Evolutionary conservation across 2,113 vertebrate species (phyloP), one percentile per base, ranked within the genome.

Genomic region (Picathartes gymnocephalus): DNA sequence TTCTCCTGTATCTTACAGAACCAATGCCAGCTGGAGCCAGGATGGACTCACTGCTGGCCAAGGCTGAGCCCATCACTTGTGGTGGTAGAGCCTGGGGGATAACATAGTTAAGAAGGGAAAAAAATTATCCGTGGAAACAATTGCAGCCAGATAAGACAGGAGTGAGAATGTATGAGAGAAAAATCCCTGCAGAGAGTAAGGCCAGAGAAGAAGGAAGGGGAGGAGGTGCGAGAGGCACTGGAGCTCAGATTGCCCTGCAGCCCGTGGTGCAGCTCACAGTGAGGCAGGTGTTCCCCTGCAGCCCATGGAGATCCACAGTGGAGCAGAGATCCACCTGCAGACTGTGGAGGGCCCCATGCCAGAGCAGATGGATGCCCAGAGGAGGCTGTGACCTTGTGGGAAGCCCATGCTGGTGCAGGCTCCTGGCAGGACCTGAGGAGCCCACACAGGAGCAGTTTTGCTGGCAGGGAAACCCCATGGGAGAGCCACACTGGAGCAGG

Each of bases 141-240:
- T 19, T 61, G 19, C 19, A 73, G 60, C 25, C 47, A 86, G 53
- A 3, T 74, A 39, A 73, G 37, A 66, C 10, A 11, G 13, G 33
- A 74, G 11, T 45, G n/a, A 60, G n/a, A 74, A 53, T 15, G 25
- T 31, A 9, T 30, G 15, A 54, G 16, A 68, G 60, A 28, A 81
- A 81, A 47, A 68, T 28, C 47, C 23, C 50, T 68, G 53, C 53
- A 60, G 45, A 54, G n/a, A 35, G 35, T 30, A 66, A 66, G 45
- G 25, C 31, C 60, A 54, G 47, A 47, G 60, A 30, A 62, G 25
- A 21, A 60, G n/a, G 31, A 60, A 25, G 15, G 5, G 13, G 27
- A 54, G 27, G 35, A 42, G 22, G 31, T 80, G 9, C 0, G 0
- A 15, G 40, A 68, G 30, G 45, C 27, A 4, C 21, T 58, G 47